Conservation (phyloP, 2,888 invertebrate genomes). For the Orthosia gracilis region DNA sequence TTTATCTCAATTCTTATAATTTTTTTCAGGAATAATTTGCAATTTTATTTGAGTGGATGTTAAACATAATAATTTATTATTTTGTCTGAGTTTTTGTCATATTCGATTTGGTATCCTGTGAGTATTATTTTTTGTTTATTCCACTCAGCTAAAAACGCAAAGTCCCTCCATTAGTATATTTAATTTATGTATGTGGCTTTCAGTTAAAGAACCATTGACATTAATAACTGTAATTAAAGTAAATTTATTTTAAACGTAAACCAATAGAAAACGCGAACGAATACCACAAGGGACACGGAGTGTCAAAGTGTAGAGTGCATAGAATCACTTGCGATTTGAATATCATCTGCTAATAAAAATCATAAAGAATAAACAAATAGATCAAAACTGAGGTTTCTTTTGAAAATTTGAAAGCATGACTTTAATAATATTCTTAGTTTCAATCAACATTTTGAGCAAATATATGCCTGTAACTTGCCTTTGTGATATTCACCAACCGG, state of each 20-base stretch:
- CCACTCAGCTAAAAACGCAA: not conserved
- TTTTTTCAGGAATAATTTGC: not conserved
- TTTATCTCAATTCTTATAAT: not conserved
- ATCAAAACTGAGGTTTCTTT: not conserved
- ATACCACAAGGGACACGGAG: constrained; percentile 55
- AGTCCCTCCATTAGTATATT: not conserved
- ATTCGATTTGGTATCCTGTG: constrained; percentile 26
- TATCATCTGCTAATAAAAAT: constrained; percentile 47
- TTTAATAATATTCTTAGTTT: not conserved
- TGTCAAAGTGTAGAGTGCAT: constrained; percentile 61
- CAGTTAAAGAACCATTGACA: no score
- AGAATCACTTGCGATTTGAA: constrained; percentile 39
- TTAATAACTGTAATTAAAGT: not conserved
- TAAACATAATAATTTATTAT: not conserved
- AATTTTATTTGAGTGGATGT: constrained; percentile 4
- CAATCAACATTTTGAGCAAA: not conserved
- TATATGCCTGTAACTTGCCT: no score
- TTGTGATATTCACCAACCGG: no score
- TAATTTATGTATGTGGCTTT: not conserved
- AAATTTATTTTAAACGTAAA: constrained; percentile 1
- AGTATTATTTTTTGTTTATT: constrained; percentile 30
- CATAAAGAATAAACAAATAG: not conserved
- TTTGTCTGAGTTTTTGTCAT: constrained; percentile 22
- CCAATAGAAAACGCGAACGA: constrained; percentile 57
- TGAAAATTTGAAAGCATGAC: not conserved